phyloP scores from a whole-genome alignment of 2,888 invertebrate genomes.

The Oligia strigilis region DNA sequence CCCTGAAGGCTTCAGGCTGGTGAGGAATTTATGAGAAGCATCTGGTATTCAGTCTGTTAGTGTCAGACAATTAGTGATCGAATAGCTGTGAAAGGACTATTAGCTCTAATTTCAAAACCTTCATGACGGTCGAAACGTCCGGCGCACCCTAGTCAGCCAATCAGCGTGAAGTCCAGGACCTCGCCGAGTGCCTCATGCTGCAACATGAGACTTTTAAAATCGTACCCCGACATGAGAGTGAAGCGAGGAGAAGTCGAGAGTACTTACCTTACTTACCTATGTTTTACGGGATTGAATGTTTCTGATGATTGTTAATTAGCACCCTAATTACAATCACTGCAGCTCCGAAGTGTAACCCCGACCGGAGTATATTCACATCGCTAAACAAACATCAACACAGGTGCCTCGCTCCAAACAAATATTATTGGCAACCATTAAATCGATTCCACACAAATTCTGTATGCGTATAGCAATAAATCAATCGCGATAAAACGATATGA shows the following conservation, averaged over 20 bases:
- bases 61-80: no score
- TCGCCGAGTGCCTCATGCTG: not conserved
- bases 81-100: not conserved
- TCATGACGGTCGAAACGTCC: not conserved
- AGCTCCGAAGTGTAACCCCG: not conserved
- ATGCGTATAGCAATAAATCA: conserved; percentile 62
- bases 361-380: conserved; percentile 20
- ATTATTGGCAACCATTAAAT: conserved; percentile 59
- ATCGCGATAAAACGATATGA: conserved; percentile 63
- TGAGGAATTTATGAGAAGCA: not conserved
- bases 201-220: not conserved
- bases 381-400: conserved; percentile 40
- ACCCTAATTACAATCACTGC: not conserved
- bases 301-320: not conserved
- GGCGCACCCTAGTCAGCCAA: not conserved
- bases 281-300: not conserved
- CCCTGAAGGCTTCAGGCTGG: not conserved
- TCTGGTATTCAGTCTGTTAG: not conserved
- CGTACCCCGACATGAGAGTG: not conserved
- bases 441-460: conserved; percentile 52
- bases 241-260: not conserved
- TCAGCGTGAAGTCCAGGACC: not conserved
- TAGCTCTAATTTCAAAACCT: not conserved
- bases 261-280: not conserved
- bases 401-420: conserved; percentile 50